Evolutionary conservation across 2,113 vertebrate genomes (phyloP).

Genomic region (Tragelaphus strepsiceros): DNA sequence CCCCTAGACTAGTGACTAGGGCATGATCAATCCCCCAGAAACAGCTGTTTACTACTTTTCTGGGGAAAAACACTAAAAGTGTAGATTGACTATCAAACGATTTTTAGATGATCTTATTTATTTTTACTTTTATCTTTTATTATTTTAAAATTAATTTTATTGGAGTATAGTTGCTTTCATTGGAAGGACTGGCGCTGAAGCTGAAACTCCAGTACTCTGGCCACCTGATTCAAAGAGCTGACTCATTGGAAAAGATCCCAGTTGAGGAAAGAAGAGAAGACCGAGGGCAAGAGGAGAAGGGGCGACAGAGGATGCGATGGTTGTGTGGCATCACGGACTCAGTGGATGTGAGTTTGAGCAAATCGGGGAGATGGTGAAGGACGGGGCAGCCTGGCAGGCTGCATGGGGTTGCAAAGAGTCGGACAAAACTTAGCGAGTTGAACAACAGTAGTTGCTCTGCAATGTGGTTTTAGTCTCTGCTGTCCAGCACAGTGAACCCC

Average conservation of each 20-base stretch:
- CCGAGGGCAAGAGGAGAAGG: background rate
- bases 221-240: background rate
- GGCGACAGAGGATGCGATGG: background rate
- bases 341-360: background rate
- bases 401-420: background rate
- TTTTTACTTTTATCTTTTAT: background rate
- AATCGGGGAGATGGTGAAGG: background rate
- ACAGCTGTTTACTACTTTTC: background rate
- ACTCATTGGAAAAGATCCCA: background rate
- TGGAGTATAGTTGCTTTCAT: background rate
- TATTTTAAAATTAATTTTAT: background rate
- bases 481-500: background rate
- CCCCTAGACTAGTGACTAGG: too few relatives aligned
- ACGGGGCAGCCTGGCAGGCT: background rate
- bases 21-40: background rate
- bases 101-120: background rate
- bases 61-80: background rate
- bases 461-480: background rate
- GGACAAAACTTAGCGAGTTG: background rate
- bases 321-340: background rate
- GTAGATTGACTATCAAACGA: too few relatives aligned
- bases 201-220: background rate
- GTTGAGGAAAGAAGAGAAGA: background rate
- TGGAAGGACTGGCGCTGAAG: background rate
- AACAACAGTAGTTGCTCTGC: background rate